phyloP scores from a whole-genome alignment of 2,797 vertebrate genomes.

The Rhincodon typus region DNA sequence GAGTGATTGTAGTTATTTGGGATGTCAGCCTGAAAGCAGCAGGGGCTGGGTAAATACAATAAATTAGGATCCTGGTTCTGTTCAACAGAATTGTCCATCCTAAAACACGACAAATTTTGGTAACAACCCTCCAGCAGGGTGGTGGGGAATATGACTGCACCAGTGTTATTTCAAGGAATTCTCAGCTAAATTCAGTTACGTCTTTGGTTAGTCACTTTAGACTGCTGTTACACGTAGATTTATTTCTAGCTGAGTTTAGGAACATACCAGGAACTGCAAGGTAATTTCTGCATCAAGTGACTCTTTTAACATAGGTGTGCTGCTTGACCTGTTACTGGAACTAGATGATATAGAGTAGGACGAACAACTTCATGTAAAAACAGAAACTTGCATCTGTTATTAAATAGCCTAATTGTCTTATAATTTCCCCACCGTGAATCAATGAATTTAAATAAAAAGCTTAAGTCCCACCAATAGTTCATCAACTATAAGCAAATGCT shows the following conservation, averaged over 20 bases:
- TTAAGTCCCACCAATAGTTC: background rate
- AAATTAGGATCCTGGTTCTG: background rate
- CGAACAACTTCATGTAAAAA: background rate
- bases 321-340: background rate
- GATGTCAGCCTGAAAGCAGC: background rate
- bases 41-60: background rate
- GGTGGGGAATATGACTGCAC: background rate
- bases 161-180: background rate
- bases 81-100: background rate
- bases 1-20: background rate
- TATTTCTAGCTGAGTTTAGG: background rate
- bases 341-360: background rate
- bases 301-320: background rate
- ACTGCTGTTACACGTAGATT: too few species aligned
- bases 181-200: background rate
- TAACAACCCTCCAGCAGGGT: background rate
- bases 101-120: background rate
- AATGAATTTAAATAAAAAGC: background rate
- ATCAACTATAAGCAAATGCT: background rate
- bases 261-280: background rate
- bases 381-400: background rate
- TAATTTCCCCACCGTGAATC: background rate
- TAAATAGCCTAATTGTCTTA: background rate
- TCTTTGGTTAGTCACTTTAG: background rate
- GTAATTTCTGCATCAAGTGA: background rate